Evolutionary conservation across 2,888 invertebrate species (phyloP).

Genomic region (Leptopterna dolabrata): DNA sequence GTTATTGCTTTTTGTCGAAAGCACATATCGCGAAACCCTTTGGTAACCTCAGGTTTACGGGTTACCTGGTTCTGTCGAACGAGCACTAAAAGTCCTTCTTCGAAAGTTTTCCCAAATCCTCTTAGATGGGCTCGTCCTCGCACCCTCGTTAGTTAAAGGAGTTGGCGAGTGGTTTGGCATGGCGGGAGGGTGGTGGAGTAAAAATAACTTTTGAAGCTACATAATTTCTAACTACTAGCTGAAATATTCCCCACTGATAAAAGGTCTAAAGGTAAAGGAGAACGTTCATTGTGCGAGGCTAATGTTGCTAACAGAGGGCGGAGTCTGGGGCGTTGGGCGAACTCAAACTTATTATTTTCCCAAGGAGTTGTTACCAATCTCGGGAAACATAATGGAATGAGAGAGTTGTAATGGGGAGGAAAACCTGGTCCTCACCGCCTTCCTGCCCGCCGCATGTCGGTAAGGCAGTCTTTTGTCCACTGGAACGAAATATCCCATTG

Average conservation of each 20-base stretch:
- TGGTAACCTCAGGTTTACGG: no score
- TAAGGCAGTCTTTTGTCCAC: background rate
- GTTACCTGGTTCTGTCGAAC: no score
- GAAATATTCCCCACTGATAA: background rate
- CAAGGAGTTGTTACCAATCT: background rate
- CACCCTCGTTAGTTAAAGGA: background rate
- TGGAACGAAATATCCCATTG: background rate
- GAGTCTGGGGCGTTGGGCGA: background rate
- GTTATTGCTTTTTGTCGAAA: no score
- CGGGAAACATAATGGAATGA: background rate
- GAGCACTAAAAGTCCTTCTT: background rate
- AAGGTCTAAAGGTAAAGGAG: background rate
- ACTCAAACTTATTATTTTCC: background rate
- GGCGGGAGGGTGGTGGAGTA: background rate
- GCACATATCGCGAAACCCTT: no score
- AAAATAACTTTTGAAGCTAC: constrained; percentile 12
- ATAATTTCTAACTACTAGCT: background rate
- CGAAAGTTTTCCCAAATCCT: background rate
- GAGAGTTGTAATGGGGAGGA: constrained; percentile 3
- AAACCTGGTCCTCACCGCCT: background rate
- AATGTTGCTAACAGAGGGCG: background rate
- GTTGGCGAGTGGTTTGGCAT: background rate
- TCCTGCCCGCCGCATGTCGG: background rate
- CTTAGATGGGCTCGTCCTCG: background rate
- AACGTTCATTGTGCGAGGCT: background rate